phyloP scores from a whole-genome alignment of 2,888 invertebrate species.

The Cerceris rybyensis region DNA sequence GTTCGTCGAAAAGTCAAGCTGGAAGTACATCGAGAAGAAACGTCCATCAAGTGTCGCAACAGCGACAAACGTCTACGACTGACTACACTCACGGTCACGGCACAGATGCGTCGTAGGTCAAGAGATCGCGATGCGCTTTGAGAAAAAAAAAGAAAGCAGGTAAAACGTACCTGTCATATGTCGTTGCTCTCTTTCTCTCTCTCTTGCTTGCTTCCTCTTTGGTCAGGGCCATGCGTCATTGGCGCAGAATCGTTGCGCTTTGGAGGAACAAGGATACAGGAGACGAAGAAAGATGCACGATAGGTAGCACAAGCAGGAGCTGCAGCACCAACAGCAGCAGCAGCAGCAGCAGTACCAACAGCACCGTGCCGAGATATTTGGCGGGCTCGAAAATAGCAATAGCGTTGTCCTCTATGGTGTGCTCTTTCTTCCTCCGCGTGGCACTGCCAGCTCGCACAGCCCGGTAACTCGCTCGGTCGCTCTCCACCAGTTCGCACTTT shows the following conservation, averaged over 20 bases:
- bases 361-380: conserved; percentile 58
- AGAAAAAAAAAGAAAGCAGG: conserved; percentile 41
- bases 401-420: conserved; percentile 56
- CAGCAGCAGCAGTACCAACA: conserved; percentile 8
- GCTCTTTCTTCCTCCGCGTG: conserved; percentile 25
- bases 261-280: conserved; percentile 45
- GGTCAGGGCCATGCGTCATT: conserved; percentile 62
- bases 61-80: conserved; percentile 14
- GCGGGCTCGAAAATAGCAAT: conserved; percentile 67
- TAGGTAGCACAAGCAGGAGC: conserved; percentile 38
- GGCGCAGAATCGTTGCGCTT: conserved; percentile 57
- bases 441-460: conserved; percentile 43
- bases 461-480: conserved; percentile 27
- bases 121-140: conserved; percentile 27
- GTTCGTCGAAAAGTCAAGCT: no score
- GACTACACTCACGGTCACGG: conserved; percentile 42
- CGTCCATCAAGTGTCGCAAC: conserved; percentile 1
- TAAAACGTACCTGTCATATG: conserved; percentile 62
- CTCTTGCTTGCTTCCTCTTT: conserved; percentile 39
- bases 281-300: conserved; percentile 6
- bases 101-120: conserved; percentile 39
- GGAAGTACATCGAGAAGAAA: not conserved
- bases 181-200: conserved; percentile 31
- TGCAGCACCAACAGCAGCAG: conserved; percentile 27
- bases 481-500: conserved; percentile 46